Base-by-base conservation (phyloP, 2,888 invertebrate species). In the Lasioglossum lativentre region DNA sequence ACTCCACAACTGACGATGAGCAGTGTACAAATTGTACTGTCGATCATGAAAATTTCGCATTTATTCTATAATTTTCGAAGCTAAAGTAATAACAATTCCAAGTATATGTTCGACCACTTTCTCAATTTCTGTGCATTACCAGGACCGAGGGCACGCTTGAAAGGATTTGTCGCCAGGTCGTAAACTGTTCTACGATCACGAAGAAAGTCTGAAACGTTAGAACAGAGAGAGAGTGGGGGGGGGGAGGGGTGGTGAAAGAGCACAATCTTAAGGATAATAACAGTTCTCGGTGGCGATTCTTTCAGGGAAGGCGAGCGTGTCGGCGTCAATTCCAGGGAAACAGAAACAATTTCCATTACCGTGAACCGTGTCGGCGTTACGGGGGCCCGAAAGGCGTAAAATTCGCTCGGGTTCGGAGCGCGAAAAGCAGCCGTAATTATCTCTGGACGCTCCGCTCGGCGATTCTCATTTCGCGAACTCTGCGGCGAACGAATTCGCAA, bases 341-440 rank as follows among this genome's bases (percentile, higher is more conserved):
- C n/a, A 47, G 68, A 47, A 70, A 30, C 47, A 66, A 77, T 77
- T 66, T 70, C 27, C 77, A 30, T 68, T 2, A 27, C 70, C 16
- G 27, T 16, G 63, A 66, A 76, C 6, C 79, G n/a, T 8, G n/a
- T 30, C 12, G 47, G 40, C 78, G 16, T 34, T 30, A 63, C 63
- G 63, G n/a, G 12, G n/a, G 34, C 19, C 45, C 52, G 34, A 66
- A 66, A 59, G 47, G n/a, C 47, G 52, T 70, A 70, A 77, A 70
- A 77, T 70, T 52, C 38, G 38, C 27, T 52, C n/a, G 27, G 56
- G 70, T 70, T 52, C 47, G 5, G 16, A 14, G 52, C 52, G 68
- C 30, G 19, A 52, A 52, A 27, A 66, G 34, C 68, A 8, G 47
- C n/a, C 47, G 56, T 75, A 75, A 75, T 75, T 40, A 75, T 59